phyloP scores from a whole-genome alignment of 1,140 invertebrate genomes.

The Zaprionus tsacasi region DNA sequence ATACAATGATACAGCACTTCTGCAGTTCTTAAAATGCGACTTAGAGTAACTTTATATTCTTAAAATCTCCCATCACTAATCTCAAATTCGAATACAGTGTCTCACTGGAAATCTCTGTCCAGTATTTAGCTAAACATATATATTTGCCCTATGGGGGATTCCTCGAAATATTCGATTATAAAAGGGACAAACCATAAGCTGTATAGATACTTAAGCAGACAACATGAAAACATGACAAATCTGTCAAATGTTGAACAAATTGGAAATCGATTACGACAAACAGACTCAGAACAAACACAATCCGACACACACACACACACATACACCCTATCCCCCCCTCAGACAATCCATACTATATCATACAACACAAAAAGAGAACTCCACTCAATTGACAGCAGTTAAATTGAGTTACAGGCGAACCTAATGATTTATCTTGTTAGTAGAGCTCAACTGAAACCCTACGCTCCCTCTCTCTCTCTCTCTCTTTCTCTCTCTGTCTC shows the following conservation, averaged over 20 bases:
- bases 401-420: constrained; percentile 46
- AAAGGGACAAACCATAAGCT: constrained; percentile 19
- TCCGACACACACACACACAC: not conserved
- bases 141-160: not conserved
- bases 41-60: no score
- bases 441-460: constrained; percentile 1
- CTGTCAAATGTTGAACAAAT: constrained; percentile 46
- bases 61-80: not conserved
- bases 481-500: not conserved
- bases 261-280: constrained; percentile 45
- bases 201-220: constrained; percentile 7
- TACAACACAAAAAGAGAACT: constrained; percentile 12
- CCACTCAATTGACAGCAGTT: constrained; percentile 46
- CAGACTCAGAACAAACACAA: constrained; percentile 7
- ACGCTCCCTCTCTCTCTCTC: not conserved
- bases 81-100: not conserved
- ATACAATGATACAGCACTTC: not conserved
- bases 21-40: not conserved
- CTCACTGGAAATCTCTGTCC: not conserved
- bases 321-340: no score
- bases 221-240: constrained; percentile 41
- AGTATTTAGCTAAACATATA: not conserved
- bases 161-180: constrained; percentile 14
- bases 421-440: constrained; percentile 58
- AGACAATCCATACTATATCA: not conserved